These are phyloP conservation scores for Pseudeuparius sepicola DNA, from an alignment of 2,888 invertebrate genomes.

Conservation along the genomic window DNA sequence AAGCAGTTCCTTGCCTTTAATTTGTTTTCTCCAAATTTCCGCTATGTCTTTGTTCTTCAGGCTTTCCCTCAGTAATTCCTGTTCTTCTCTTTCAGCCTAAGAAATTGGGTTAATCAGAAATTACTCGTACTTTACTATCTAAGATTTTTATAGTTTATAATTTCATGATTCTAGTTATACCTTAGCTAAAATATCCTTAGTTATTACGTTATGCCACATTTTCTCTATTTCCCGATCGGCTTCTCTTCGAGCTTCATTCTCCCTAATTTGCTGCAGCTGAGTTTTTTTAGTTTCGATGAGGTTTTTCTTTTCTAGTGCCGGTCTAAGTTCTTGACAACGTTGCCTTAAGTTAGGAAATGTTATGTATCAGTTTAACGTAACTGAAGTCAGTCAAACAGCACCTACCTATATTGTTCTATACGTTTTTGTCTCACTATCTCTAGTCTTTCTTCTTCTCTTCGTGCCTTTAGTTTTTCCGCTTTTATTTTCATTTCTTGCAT, in stretches of 20 bases:
- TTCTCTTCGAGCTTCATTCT: slow-evolving; percentile 45
- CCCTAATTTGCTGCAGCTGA: slow-evolving; percentile 51
- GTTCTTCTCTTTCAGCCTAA: slow-evolving; percentile 45
- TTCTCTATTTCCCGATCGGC: slow-evolving; percentile 47
- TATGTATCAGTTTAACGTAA: too few species aligned
- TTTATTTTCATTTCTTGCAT: slow-evolving; percentile 44
- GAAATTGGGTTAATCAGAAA: too few species aligned
- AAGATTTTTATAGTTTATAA: background rate
- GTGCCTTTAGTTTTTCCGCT: slow-evolving; percentile 40
- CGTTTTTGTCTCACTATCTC: slow-evolving; percentile 40
- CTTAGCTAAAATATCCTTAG: slow-evolving; percentile 46
- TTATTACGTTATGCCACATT: slow-evolving; percentile 51
- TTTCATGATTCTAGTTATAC: slow-evolving; percentile 21
- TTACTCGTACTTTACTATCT: background rate
- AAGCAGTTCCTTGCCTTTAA: slow-evolving; percentile 33
- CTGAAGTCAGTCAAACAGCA: too few species aligned
- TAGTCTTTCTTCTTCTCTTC: slow-evolving; percentile 45
- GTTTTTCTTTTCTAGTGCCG: slow-evolving; percentile 40
- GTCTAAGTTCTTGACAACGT: slow-evolving; percentile 41
- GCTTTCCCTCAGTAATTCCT: slow-evolving; percentile 40
- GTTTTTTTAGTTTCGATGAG: slow-evolving; percentile 44
- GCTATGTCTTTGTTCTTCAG: slow-evolving; percentile 38
- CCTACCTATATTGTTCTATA: slow-evolving; percentile 39
- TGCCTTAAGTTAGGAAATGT: too few species aligned
- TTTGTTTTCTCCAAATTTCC: slow-evolving; percentile 33